Evolutionary conservation across 2,113 vertebrate species (phyloP).

Genomic region (Cyphomyrus discorhynchus): DNA sequence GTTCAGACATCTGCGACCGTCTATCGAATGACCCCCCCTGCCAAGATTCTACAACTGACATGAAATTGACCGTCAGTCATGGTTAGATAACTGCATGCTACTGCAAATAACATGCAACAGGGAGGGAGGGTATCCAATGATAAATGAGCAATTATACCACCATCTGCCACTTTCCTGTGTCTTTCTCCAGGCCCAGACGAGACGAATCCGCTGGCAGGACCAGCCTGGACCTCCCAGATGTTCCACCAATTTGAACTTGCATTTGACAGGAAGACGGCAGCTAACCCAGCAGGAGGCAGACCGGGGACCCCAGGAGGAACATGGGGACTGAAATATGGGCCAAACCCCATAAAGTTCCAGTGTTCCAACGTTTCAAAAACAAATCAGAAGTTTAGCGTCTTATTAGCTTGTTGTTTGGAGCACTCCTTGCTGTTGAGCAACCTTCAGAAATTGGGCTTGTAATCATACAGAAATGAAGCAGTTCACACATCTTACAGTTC

Average conservation of each 20-base stretch:
- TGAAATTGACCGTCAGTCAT: slow-evolving; percentile 14
- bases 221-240: slow-evolving; percentile 20
- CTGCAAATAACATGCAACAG: slow-evolving; percentile 24
- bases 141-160: slow-evolving; percentile 46
- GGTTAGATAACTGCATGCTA: slow-evolving; percentile 9
- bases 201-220: slow-evolving; percentile 9
- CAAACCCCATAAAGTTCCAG: not conserved
- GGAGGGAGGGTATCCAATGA: slow-evolving; percentile 28
- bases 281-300: not conserved
- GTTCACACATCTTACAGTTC: not conserved
- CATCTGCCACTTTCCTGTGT: slow-evolving; percentile 38
- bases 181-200: slow-evolving; percentile 34
- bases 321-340: not conserved
- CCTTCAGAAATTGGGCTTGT: not conserved
- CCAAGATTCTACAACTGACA: not conserved
- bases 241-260: slow-evolving; percentile 16
- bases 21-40: not conserved
- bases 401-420: not conserved
- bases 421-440: not conserved
- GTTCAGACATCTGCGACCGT: not conserved
- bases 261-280: not conserved
- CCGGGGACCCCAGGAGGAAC: not conserved
- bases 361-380: not conserved
- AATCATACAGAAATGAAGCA: not conserved
- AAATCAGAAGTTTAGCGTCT: not conserved